phyloP scores from a whole-genome alignment of 2,113 vertebrate species.

The Hippocampus guttulatus region DNA sequence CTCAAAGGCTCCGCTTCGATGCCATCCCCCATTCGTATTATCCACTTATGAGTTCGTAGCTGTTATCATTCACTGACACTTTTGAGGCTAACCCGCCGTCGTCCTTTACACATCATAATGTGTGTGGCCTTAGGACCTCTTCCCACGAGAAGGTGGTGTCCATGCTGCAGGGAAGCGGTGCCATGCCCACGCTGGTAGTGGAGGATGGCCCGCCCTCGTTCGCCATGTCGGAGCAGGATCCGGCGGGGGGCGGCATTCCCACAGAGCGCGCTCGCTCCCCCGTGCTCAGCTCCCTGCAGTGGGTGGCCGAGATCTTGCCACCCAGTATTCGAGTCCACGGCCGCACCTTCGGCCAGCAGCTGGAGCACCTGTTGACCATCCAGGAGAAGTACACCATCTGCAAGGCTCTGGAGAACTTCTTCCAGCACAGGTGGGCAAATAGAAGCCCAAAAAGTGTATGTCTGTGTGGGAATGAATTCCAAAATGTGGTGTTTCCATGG shows the following conservation, averaged over 20 bases:
- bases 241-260: conserved; percentile 30
- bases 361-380: conserved; percentile 92
- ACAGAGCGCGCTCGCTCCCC: conserved; percentile 74
- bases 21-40: not conserved
- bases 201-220: conserved; percentile 84
- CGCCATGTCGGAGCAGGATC: conserved; percentile 60
- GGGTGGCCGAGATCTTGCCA: conserved; percentile 95
- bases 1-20: too few species aligned
- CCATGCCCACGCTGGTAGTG: conserved; percentile 95
- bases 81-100: not conserved
- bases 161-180: conserved; percentile 97
- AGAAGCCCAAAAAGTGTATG: not conserved
- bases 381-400: conserved; percentile 88
- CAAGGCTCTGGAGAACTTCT: conserved; percentile 94
- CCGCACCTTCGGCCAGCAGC: conserved; percentile 93
- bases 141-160: conserved; percentile 98
- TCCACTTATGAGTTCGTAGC: not conserved
- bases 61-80: too few species aligned
- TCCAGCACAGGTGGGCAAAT: conserved; percentile 82
- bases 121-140: conserved; percentile 76
- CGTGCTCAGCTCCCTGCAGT: conserved; percentile 89
- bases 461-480: not conserved
- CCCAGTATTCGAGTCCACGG: conserved; percentile 94
- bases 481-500: conserved; percentile 17
- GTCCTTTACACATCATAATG: not conserved